These are phyloP conservation scores for Amphiprion percula DNA, from an alignment of 2,113 vertebrate genomes.

Conservation along the genomic window DNA sequence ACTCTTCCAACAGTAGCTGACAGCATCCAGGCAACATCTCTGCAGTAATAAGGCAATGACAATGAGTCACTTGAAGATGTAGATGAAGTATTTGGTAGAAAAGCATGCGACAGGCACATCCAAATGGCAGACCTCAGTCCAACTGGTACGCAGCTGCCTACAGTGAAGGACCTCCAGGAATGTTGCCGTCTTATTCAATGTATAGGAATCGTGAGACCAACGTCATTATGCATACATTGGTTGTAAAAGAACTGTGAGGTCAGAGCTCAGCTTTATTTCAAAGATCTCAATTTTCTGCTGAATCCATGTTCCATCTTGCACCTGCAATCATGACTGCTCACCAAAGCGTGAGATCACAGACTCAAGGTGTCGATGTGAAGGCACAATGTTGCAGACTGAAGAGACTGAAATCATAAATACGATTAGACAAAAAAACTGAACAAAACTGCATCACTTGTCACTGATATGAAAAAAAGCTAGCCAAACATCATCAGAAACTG, in stretches of 20 bases:
- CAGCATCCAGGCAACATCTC: neutral
- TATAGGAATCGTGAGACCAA: neutral
- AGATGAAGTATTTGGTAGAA: neutral
- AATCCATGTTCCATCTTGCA: slow-evolving; percentile 24
- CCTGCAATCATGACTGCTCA: slow-evolving; percentile 12
- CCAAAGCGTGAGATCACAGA: slow-evolving; percentile 25
- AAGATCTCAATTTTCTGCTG: slow-evolving; percentile 19
- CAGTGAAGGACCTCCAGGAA: neutral
- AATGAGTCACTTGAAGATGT: neutral
- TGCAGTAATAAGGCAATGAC: neutral
- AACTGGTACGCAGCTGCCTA: too few relatives aligned
- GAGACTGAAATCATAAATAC: neutral
- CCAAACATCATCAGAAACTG: neutral
- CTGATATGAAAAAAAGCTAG: neutral
- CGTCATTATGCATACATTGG: neutral
- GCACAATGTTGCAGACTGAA: neutral
- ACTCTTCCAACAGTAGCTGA: neutral
- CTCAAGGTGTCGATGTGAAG: slow-evolving; percentile 10
- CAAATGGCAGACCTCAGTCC: neutral
- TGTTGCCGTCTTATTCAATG: neutral
- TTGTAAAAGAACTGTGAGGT: neutral
- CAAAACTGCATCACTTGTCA: neutral
- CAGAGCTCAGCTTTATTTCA: slow-evolving; percentile 25
- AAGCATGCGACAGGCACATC: neutral
- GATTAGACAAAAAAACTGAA: neutral